These are phyloP conservation scores for Stichopus horrens DNA, from an alignment of 53 echinoderm and acorn worm genomes.

Conservation along the genomic window DNA sequence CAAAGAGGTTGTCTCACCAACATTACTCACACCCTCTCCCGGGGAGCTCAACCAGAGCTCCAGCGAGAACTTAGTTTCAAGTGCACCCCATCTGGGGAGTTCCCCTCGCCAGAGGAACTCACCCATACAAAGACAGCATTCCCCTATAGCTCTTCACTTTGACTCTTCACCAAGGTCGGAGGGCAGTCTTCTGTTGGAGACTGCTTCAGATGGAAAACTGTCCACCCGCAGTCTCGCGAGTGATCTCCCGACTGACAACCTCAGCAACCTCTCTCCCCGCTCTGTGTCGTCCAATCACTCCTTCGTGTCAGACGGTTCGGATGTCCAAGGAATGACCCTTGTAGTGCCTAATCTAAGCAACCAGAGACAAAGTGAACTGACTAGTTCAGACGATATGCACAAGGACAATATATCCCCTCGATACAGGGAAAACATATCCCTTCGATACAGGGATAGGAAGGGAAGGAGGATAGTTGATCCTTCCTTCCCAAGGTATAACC, in stretches of 20 bases:
- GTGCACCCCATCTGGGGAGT: neutral
- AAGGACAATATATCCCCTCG: neutral
- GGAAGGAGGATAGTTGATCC: neutral
- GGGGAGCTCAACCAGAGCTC: neutral
- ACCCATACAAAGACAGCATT: neutral
- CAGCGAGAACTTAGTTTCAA: neutral
- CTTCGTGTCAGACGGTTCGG: neutral
- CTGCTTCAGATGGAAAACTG: conserved; percentile 1
- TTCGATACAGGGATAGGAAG: neutral
- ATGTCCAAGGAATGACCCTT: neutral
- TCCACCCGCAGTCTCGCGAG: neutral
- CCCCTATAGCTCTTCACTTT: conserved; percentile 22
- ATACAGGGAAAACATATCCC: conserved; percentile 1
- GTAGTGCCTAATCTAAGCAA: conserved; percentile 31
- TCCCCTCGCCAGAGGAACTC: neutral
- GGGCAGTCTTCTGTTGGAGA: conserved; percentile 1
- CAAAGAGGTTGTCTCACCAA: neutral
- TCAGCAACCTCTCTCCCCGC: conserved; percentile 13
- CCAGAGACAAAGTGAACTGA: neutral
- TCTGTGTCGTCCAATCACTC: conserved; percentile 28
- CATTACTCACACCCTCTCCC: conserved; percentile 5
- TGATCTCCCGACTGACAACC: neutral
- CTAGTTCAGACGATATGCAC: neutral
- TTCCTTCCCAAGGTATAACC: conserved; percentile 37
- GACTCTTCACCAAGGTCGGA: conserved; percentile 41